Base-by-base conservation (phyloP, 2,888 invertebrate species). In the Tyria jacobaeae region DNA sequence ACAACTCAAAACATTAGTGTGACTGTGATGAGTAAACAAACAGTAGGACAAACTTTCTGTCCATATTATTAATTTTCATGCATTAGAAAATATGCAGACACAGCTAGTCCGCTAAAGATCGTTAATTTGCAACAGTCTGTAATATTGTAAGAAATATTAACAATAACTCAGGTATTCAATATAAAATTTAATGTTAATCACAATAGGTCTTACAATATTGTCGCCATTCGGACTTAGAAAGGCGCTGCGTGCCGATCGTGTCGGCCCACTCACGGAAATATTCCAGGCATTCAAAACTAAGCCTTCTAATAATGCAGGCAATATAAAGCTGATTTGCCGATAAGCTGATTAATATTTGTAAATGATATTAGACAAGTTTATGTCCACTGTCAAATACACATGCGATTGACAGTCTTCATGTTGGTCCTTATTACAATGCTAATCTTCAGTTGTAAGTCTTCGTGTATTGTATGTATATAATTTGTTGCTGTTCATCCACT, bases 231-330 rank as follows among this genome's bases (percentile, higher is more conserved):
- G 17, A 37, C 49, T 64, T 73, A 71, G 74, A 73, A 71, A 73
- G 74, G 76, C 64, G 44, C 57, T 66, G 57, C 71, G 69, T 61
- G 66, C 48, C 49, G 24, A 50, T 76, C 77, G 73, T 83, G 80
- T 60, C 75, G 62, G 68, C 78, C 72, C 64, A 72, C 80, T 78
- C 80, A 79, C 79, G 80, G 66, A 79, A 78, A 73, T 76, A 86
- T 85, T 79, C 73, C 69, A 77, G 73, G 70, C 68, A 82, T 83
- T 63, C 71, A 76, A 69, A 73, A 73, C 71, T 71, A 66, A 70
- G 9, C 25, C 48, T 37, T 27, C 9, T 63, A 74, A 67, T 68
- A 65, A 66, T 61, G 69, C 72, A 71, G 68, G 61, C 60, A 65
- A 60, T 69, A 73, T 75, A 65, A 63, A 66, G 64, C 65, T 66